phyloP scores from a whole-genome alignment of 2,888 invertebrate genomes.

The Drosophila multiciliata region DNA sequence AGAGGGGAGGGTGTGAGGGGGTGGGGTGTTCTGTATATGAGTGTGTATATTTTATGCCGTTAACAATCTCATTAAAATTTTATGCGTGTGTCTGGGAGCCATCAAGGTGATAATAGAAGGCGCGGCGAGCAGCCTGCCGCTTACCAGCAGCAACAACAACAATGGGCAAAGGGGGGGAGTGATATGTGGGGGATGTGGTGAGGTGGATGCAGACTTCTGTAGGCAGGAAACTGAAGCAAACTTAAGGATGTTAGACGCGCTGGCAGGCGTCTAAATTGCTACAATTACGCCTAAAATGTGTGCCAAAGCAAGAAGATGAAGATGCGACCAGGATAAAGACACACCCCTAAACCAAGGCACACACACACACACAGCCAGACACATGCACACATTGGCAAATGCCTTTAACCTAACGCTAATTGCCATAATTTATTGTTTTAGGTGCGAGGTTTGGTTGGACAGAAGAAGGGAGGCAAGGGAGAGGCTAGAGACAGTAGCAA shows the following conservation, averaged over 20 bases:
- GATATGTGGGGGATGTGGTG: background rate
- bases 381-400: slow-evolving; percentile 18
- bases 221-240: slow-evolving; percentile 21
- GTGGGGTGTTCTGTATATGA: slow-evolving; percentile 30
- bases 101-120: slow-evolving; percentile 74
- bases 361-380: slow-evolving; percentile 14
- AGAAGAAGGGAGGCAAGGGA: slow-evolving; percentile 10
- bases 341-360: slow-evolving; percentile 18
- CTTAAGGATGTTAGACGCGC: slow-evolving; percentile 50
- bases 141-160: slow-evolving; percentile 22
- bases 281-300: slow-evolving; percentile 80
- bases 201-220: background rate
- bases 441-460: slow-evolving; percentile 58
- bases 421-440: slow-evolving; percentile 76
- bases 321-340: slow-evolving; percentile 27
- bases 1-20: background rate
- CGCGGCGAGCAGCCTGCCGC: slow-evolving; percentile 32
- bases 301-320: slow-evolving; percentile 49
- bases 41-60: slow-evolving; percentile 76
- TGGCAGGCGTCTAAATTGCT: slow-evolving; percentile 75
- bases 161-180: background rate
- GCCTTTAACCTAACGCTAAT: slow-evolving; percentile 65
- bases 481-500: slow-evolving; percentile 10
- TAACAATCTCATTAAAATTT: slow-evolving; percentile 81
- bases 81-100: slow-evolving; percentile 72